Percentiles rank a stretch among this genome's conserved stretches.
phyloP scores from a whole-genome alignment of 2,113 vertebrate genomes.

The Lophochroa leadbeateri region DNA sequence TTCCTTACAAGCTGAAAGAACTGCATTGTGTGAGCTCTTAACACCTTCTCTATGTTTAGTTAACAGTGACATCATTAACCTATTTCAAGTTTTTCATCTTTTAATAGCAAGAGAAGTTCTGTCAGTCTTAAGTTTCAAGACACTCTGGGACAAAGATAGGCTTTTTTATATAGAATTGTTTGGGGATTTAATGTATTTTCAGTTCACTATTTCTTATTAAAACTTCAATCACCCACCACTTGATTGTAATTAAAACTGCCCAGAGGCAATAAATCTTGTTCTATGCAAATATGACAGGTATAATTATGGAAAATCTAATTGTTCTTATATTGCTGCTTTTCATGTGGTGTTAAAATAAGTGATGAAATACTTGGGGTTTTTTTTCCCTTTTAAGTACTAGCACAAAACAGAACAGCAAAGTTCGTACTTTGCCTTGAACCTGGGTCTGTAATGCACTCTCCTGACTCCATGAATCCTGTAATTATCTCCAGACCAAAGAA shows the following conservation, averaged over 20 bases:
- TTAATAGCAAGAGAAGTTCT: slow-evolving; percentile 3
- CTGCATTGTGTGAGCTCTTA: neutral
- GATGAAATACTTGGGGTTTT: slow-evolving; percentile 27
- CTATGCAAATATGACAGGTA: slow-evolving; percentile 45
- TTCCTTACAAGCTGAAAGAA: neutral
- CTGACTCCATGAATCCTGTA: neutral
- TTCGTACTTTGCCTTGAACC: neutral
- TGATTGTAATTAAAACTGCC: slow-evolving; percentile 72
- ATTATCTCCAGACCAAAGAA: neutral
- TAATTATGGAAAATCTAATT: slow-evolving; percentile 64
- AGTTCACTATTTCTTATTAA: slow-evolving; percentile 62
- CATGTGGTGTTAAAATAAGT: slow-evolving; percentile 14
- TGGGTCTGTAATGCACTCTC: neutral
- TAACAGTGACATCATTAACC: slow-evolving; percentile 22
- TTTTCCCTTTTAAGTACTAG: neutral
- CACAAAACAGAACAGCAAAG: neutral
- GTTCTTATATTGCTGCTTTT: slow-evolving; percentile 41
- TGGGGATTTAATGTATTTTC: slow-evolving; percentile 61
- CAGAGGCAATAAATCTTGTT: slow-evolving; percentile 68
- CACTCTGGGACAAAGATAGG: slow-evolving; percentile 25
- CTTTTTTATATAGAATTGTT: slow-evolving; percentile 31
- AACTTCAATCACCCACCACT: slow-evolving; percentile 51
- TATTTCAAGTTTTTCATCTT: slow-evolving; percentile 26
- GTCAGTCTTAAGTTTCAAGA: neutral
- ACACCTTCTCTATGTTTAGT: neutral